Evolutionary conservation across 2,888 invertebrate species (phyloP).

Genomic region (Cactoblastis cactorum): DNA sequence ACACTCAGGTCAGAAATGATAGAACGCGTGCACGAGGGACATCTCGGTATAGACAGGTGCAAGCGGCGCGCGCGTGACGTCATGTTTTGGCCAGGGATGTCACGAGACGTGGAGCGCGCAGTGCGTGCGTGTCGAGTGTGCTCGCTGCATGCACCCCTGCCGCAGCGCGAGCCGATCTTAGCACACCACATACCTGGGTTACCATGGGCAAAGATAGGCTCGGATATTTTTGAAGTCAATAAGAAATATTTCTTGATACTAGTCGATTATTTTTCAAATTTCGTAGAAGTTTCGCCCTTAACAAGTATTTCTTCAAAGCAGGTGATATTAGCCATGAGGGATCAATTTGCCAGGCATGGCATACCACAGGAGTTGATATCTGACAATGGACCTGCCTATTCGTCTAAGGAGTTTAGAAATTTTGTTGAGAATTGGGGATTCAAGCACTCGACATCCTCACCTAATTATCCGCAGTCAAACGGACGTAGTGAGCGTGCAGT

Average conservation of each 20-base stretch:
- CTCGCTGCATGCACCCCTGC: not conserved
- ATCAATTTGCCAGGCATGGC: not conserved
- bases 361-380: not conserved
- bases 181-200: not conserved
- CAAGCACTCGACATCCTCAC: not conserved
- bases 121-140: conserved; percentile 25
- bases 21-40: not conserved
- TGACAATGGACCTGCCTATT: not conserved
- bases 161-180: not conserved
- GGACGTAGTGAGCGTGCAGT: not conserved
- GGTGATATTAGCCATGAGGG: not conserved
- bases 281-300: not conserved
- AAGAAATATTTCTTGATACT: not conserved
- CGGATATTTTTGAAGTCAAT: not conserved
- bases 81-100: conserved; percentile 33
- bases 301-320: not conserved
- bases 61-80: conserved; percentile 22
- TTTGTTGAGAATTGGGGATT: not conserved
- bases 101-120: conserved; percentile 23
- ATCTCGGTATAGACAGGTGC: conserved; percentile 5
- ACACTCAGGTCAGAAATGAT: not conserved
- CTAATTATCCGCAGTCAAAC: not conserved
- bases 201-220: not conserved
- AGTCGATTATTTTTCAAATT: not conserved
- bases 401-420: not conserved